These are phyloP conservation scores for Bergia puertoricense DNA, from an alignment of 92 coral and sea anemone species.

Conservation along the genomic window DNA sequence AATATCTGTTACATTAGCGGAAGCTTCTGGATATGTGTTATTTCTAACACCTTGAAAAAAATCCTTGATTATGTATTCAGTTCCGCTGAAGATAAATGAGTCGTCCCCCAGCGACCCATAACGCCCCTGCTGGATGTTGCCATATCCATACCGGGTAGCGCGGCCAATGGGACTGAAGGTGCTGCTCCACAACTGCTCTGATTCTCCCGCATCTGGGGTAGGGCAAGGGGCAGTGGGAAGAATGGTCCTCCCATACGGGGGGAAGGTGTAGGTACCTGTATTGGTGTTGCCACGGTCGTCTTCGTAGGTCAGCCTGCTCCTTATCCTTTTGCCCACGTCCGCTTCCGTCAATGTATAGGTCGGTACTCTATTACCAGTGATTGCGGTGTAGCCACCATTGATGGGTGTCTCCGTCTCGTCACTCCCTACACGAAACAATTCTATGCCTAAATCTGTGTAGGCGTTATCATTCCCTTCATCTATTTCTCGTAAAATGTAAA, in stretches of 20 bases:
- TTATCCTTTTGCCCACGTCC: constrained; percentile 9
- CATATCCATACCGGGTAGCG: too few relatives aligned
- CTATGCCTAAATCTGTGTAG: not conserved
- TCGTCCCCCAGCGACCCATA: too few relatives aligned
- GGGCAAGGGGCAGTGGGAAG: constrained; percentile 17
- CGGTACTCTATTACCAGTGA: not conserved
- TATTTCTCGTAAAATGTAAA: too few relatives aligned
- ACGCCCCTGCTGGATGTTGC: too few relatives aligned
- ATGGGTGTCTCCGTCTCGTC: constrained; percentile 11
- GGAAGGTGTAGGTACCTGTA: constrained; percentile 15
- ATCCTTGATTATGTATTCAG: too few relatives aligned
- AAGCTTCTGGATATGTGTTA: too few relatives aligned
- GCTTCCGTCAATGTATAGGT: constrained; percentile 8
- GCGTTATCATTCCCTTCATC: too few relatives aligned
- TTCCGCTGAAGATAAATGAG: too few relatives aligned
- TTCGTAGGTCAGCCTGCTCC: constrained; percentile 3
- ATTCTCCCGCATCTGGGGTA: constrained; percentile 15
- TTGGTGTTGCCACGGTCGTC: constrained; percentile 16
- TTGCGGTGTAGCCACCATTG: not conserved
- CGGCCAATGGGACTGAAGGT: not conserved
- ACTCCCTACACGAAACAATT: constrained; percentile 8
- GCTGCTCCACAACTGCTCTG: constrained; percentile 7
- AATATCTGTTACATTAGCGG: too few relatives aligned
- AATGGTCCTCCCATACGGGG: constrained; percentile 16
- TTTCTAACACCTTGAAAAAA: too few relatives aligned